These are phyloP conservation scores for Mactra quadrangularis DNA, from an alignment of 1,140 invertebrate species.

Conservation along the genomic window DNA sequence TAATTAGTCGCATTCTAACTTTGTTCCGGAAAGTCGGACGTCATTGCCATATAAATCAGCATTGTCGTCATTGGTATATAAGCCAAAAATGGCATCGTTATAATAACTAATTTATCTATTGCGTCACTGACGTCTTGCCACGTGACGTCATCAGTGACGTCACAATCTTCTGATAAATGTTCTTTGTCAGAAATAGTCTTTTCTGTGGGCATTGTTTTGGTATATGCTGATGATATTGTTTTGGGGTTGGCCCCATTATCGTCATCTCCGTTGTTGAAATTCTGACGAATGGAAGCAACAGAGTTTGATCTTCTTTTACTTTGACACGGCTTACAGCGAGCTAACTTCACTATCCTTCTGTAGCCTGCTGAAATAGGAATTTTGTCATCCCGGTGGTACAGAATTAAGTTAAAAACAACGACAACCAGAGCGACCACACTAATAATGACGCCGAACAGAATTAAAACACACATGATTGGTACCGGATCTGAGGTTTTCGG, in stretches of 20 bases:
- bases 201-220: background rate
- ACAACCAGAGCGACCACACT: background rate
- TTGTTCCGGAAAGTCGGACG: background rate
- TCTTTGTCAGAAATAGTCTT: background rate
- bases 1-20: no score
- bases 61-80: background rate
- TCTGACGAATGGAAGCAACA: background rate
- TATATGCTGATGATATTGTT: background rate
- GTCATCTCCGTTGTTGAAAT: background rate
- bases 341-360: background rate
- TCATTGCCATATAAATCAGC: background rate
- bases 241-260: background rate
- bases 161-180: background rate
- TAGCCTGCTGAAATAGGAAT: background rate
- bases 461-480: conserved; percentile 80
- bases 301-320: background rate
- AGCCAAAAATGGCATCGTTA: background rate
- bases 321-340: background rate
- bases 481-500: conserved; percentile 85
- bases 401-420: conserved; percentile 18
- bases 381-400: conserved; percentile 11
- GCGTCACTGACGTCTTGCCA: conserved; percentile 30
- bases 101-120: conserved; percentile 9
- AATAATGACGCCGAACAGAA: conserved; percentile 11
- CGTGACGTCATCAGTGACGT: background rate